Conservation (phyloP, 2,888 invertebrate genomes). For the Horisme vitalbata region DNA sequence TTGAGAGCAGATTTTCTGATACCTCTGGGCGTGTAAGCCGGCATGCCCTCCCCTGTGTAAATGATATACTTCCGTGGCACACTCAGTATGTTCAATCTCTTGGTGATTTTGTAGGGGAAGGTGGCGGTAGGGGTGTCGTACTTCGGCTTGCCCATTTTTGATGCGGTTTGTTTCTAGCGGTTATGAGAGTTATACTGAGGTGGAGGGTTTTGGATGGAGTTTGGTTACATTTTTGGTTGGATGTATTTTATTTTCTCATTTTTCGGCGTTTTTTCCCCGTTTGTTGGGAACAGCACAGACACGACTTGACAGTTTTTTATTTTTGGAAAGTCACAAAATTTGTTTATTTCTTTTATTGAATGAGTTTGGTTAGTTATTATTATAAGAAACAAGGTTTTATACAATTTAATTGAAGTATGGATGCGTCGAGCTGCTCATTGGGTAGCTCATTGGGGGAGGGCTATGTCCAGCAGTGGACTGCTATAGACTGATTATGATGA, state of each 20-base stretch:
- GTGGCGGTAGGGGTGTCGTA: conserved; percentile 52
- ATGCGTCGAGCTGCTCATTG: too few species aligned
- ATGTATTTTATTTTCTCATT: conserved; percentile 36
- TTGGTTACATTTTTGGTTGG: conserved; percentile 25
- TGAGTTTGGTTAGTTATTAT: conserved; percentile 7
- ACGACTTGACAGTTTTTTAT: conserved; percentile 11
- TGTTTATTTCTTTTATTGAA: neutral
- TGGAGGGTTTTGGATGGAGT: conserved; percentile 20
- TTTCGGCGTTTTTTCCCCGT: conserved; percentile 20
- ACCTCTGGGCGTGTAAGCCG: conserved; percentile 49
- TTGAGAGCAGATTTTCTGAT: conserved; percentile 58
- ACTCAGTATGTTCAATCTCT: conserved; percentile 57
- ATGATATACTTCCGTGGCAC: conserved; percentile 50
- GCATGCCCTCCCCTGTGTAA: conserved; percentile 57
- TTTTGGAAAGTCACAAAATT: conserved; percentile 1
- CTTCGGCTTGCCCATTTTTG: conserved; percentile 56
- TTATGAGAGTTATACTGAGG: conserved; percentile 44
- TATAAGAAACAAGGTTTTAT: too few species aligned
- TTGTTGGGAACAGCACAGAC: conserved; percentile 10
- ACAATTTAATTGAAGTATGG: too few species aligned
- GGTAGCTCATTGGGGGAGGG: too few species aligned
- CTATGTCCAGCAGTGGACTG: too few species aligned
- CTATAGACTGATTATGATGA: too few species aligned
- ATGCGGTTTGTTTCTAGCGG: conserved; percentile 39
- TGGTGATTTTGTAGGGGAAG: conserved; percentile 58